A percentile compares a stretch with the other conserved stretches of the same genome.
phyloP scores from a whole-genome alignment of 2,888 invertebrate species.

The Metalampra italica region DNA sequence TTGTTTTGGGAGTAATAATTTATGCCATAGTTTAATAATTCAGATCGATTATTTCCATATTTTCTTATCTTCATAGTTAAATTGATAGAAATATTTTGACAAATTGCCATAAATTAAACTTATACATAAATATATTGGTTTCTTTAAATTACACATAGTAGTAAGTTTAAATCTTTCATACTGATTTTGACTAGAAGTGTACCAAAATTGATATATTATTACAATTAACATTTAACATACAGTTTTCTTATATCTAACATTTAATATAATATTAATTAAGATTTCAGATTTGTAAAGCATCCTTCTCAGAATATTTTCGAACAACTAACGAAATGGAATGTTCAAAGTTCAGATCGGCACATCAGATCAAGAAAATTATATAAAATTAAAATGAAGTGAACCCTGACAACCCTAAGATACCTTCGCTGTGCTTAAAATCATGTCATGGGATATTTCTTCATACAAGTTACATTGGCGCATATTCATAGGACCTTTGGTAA shows the following conservation, averaged over 20 bases:
- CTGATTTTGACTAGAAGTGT: constrained; percentile 3
- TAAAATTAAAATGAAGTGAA: too few relatives aligned
- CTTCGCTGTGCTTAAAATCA: background rate
- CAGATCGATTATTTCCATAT: too few relatives aligned
- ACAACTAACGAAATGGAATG: background rate
- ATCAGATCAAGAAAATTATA: too few relatives aligned
- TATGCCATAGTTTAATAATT: too few relatives aligned
- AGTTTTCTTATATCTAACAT: background rate
- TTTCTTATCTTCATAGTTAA: too few relatives aligned
- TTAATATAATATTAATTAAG: background rate
- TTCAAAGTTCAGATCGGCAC: background rate
- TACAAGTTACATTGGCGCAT: too few relatives aligned
- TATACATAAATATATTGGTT: background rate
- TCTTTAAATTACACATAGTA: background rate
- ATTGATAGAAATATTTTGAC: background rate
- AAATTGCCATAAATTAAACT: background rate
- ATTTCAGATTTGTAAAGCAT: background rate
- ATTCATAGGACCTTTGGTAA: too few relatives aligned
- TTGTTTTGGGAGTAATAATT: too few relatives aligned
- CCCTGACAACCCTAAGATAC: background rate
- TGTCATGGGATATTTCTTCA: too few relatives aligned
- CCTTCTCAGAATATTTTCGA: background rate
- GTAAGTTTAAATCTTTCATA: background rate
- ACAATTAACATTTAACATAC: background rate
- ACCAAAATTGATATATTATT: background rate